Percentiles rank a stretch among this genome's conserved stretches.
Conservation (phyloP, 2,113 vertebrate species). For the Antechinus stuartii region DNA sequence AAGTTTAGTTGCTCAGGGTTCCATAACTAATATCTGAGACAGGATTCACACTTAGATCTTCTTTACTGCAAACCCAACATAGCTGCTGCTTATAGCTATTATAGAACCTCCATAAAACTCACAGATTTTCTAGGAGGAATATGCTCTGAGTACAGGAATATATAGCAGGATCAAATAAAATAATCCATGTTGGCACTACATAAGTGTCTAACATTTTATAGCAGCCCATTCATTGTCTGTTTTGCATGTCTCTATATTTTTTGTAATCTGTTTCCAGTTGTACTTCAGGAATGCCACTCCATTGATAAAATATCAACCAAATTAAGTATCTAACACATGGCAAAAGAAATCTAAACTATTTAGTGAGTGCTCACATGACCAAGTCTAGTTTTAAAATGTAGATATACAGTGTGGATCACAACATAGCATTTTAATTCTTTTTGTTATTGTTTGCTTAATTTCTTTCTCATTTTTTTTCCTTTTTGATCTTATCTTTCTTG, state of each 20-base stretch:
- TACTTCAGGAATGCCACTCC: no score
- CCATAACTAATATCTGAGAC: not conserved
- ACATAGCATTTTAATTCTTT: no score
- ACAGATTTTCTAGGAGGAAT: not conserved
- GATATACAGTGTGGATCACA: not conserved
- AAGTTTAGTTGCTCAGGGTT: not conserved
- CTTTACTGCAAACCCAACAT: not conserved
- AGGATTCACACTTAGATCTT: not conserved
- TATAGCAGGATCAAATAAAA: not conserved
- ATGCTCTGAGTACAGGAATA: not conserved
- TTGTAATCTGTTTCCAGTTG: not conserved
- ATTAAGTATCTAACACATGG: not conserved
- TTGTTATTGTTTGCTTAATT: no score
- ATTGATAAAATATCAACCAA: not conserved
- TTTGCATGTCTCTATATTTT: not conserved
- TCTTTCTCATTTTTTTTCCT: no score
- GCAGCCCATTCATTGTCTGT: not conserved
- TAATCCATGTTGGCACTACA: not conserved
- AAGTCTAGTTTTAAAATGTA: slow-evolving; percentile 24
- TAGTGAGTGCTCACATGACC: not conserved
- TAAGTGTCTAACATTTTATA: not conserved
- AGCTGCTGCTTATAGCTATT: not conserved
- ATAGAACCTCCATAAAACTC: not conserved
- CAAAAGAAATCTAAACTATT: not conserved
- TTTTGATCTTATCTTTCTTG: no score